phyloP scores from a whole-genome alignment of 2,113 vertebrate genomes.

The Brachypodius melanocephalos region DNA sequence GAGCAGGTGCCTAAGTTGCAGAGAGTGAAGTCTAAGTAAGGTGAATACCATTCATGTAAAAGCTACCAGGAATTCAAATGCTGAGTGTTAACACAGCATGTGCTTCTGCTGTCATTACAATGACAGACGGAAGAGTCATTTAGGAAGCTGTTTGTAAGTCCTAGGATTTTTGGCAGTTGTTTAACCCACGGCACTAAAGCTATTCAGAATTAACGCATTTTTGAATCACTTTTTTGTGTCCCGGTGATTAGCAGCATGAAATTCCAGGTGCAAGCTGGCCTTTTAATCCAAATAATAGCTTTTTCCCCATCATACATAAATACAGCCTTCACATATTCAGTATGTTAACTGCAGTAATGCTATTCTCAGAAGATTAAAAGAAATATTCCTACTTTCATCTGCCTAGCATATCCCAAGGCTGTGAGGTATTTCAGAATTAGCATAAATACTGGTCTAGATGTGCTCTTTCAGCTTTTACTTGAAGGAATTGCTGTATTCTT shows the following conservation, averaged over 20 bases:
- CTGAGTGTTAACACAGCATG: not conserved
- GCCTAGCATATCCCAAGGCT: not conserved
- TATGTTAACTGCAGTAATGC: slow-evolving; percentile 21
- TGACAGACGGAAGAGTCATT: not conserved
- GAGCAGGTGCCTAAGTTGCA: not conserved
- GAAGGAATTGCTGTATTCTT: not conserved
- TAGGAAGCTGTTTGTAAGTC: not conserved
- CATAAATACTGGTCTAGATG: not conserved
- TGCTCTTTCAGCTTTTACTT: not conserved
- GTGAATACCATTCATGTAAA: not conserved
- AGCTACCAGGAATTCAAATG: not conserved
- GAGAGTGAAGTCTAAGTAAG: not conserved
- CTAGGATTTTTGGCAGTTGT: not conserved
- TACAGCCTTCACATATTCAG: not conserved
- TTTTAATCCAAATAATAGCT: slow-evolving; percentile 42
- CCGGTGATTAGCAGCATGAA: not conserved
- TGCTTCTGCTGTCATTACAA: not conserved
- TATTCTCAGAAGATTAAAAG: slow-evolving; percentile 34
- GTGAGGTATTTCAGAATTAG: slow-evolving; percentile 32
- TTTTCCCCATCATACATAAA: not conserved
- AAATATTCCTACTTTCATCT: slow-evolving; percentile 34
- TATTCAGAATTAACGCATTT: not conserved
- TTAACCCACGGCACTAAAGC: not conserved
- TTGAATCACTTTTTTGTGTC: not conserved
- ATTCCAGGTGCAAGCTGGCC: slow-evolving; percentile 21